phyloP scores from a whole-genome alignment of 2,888 invertebrate genomes.

The Lasioglossum lativentre region DNA sequence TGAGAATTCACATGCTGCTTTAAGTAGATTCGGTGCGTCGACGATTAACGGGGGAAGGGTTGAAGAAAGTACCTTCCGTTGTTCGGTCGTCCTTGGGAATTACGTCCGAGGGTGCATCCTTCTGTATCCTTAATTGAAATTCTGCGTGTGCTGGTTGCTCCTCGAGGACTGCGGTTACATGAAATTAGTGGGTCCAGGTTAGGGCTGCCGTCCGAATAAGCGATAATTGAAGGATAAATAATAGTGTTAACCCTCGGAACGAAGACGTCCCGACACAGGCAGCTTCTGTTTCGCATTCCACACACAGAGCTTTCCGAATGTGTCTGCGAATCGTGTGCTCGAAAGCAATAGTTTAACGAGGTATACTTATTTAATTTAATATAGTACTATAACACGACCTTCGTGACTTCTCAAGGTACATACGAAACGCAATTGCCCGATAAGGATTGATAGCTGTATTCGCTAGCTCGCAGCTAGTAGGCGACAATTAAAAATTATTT shows the following conservation, averaged over 20 bases:
- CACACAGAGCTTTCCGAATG: background rate
- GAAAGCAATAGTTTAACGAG: background rate
- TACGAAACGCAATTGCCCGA: no score
- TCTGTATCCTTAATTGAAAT: constrained; percentile 3
- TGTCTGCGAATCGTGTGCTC: background rate
- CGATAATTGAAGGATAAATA: constrained; percentile 1
- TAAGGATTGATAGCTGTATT: background rate
- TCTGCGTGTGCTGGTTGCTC: background rate
- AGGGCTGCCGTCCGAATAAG: background rate
- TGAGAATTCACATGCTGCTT: constrained; percentile 8
- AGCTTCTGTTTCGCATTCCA: background rate
- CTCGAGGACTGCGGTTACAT: background rate
- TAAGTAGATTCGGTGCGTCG: constrained; percentile 20
- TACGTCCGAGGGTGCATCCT: background rate
- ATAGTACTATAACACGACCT: background rate
- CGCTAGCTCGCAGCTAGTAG: no score
- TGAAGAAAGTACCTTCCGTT: constrained; percentile 4
- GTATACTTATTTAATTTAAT: background rate
- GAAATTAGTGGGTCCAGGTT: background rate
- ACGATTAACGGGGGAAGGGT: background rate
- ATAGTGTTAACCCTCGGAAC: background rate
- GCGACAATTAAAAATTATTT: no score
- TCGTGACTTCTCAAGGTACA: background rate
- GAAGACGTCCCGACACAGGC: background rate
- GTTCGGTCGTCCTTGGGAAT: background rate